Percentiles rank a stretch among this genome's conserved stretches.
Evolutionary conservation across 2,888 invertebrate species (phyloP).

Genomic region (Cotesia congregata): DNA sequence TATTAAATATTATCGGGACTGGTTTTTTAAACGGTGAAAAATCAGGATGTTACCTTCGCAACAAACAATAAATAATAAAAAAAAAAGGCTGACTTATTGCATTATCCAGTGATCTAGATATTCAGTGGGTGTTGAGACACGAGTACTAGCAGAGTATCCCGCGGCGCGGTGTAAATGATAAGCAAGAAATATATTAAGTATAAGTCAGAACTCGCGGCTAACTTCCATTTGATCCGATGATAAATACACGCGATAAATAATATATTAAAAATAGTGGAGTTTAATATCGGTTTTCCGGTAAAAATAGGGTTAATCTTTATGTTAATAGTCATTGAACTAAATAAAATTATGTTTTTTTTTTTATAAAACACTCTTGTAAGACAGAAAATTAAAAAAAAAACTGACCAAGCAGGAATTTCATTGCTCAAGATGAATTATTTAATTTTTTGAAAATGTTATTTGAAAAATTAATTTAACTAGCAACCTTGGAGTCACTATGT

Average conservation of each 20-base stretch:
- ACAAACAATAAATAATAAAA: not conserved
- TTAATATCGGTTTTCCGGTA: constrained; percentile 8
- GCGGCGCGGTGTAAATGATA: not conserved
- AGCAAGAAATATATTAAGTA: constrained; percentile 1
- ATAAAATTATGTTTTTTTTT: no score
- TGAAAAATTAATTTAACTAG: no score
- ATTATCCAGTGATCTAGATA: constrained; percentile 1
- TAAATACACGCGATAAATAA: constrained; percentile 25
- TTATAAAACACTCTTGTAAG: no score
- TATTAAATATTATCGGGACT: no score
- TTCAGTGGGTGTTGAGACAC: constrained; percentile 16
- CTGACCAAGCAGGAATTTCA: no score
- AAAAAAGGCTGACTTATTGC: constrained; percentile 1
- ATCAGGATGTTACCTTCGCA: no score
- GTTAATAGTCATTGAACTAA: no score
- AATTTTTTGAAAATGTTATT: no score
- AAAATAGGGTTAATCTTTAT: not conserved
- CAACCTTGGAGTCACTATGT: no score
- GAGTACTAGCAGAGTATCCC: not conserved
- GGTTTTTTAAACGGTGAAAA: no score
- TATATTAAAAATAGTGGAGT: constrained; percentile 22
- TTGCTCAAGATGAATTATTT: no score
- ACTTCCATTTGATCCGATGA: not conserved
- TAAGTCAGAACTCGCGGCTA: not conserved
- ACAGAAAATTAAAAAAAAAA: no score